These are phyloP conservation scores for Typhlomys cinereus DNA, from an alignment of 2,113 vertebrate species.

Conservation along the genomic window DNA sequence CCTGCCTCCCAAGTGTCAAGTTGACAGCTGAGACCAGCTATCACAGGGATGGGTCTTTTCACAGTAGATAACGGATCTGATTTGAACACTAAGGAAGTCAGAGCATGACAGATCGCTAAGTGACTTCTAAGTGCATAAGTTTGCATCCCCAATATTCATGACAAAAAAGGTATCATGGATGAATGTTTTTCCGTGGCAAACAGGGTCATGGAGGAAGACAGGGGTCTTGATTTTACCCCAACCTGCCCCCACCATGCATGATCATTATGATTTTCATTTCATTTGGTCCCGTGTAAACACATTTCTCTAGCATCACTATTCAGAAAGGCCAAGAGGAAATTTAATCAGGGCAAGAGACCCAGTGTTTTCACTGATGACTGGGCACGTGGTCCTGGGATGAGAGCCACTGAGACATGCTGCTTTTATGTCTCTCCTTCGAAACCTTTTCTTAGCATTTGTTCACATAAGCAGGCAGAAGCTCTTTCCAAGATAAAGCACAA, in stretches of 20 bases:
- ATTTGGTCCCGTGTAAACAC: conserved; percentile 49
- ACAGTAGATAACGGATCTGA: not conserved
- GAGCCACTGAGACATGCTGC: not conserved
- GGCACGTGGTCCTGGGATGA: not conserved
- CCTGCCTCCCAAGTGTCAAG: too few relatives aligned
- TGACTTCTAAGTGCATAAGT: not conserved
- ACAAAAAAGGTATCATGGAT: not conserved
- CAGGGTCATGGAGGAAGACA: not conserved
- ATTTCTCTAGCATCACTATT: conserved; percentile 54
- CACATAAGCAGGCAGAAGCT: not conserved
- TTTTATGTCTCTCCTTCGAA: not conserved
- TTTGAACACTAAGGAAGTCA: not conserved
- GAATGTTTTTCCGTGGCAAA: not conserved
- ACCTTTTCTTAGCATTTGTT: not conserved
- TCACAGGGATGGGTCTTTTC: not conserved
- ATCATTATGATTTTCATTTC: conserved; percentile 12
- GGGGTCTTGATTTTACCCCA: not conserved
- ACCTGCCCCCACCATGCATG: not conserved
- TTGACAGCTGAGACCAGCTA: too few relatives aligned
- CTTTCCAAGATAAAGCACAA: not conserved
- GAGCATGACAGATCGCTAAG: not conserved
- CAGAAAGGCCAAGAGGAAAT: conserved; percentile 49
- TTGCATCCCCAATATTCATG: not conserved
- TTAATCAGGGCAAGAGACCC: conserved; percentile 39
- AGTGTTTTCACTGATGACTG: conserved; percentile 44